Base-by-base conservation (phyloP, 2,113 vertebrate species). In the Chamaetylas fuelleborni region DNA sequence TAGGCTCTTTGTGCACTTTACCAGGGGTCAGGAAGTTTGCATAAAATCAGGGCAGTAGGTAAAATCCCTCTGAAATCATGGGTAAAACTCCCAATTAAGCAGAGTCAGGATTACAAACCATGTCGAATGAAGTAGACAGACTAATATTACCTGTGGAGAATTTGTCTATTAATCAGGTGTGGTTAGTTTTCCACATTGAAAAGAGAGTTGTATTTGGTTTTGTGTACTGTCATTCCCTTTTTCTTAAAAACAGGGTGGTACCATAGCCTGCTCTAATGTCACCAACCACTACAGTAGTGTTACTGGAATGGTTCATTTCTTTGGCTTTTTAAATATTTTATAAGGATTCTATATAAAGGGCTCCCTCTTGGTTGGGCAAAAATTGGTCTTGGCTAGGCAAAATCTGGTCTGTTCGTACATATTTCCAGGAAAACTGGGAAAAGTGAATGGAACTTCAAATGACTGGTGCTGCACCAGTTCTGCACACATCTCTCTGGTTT, bases 1-100 rank as follows among this genome's bases (percentile, higher is more conserved):
- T 76, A 92, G 88, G 74, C 54, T 90, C 79, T 88, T 82, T 66
- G 31, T 88, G 64, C 51, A 71, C 81, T 95, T 94, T 85, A 70
- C 17, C 19, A 81, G 60, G 58, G 81, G 47, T 91, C 67, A 94
- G 71, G 77, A 89, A 88, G 50, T 66, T 86, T 83, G 29, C 51
- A 60, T 72, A 80, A 94, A 86, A 90, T 54, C 67, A 62, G 54
- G 62, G 40, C 42, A 80, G 70, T 43, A 73, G 47, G 67, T 83
- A 90, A 95, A 88, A 92, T 69, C 67, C 42, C 74, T 82, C 87
- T 91, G 76, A 88, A 95, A 91, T 86, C 50, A 51, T 0, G 4
- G 42, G 36, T 77, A 74, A 83, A 85, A 64, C 51, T 92, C 50
- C 58, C 85, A 88, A n/a, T 93, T 91, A 90, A 85, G 60, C 31